phyloP scores from a whole-genome alignment of 1,140 invertebrate genomes.

The Ctenoplectra terminalis region DNA sequence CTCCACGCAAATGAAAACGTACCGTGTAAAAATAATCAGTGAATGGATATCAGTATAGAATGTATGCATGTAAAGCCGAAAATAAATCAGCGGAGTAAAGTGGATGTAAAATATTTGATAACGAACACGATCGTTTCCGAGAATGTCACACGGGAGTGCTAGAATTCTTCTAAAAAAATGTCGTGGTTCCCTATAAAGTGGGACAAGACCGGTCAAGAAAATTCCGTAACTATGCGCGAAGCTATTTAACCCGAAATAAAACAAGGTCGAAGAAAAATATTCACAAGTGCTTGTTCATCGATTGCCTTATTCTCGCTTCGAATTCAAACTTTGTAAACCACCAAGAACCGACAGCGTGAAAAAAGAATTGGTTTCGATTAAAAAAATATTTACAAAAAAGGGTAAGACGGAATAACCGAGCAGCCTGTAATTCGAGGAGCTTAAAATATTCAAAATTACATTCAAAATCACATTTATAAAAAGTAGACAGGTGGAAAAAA shows the following conservation, averaged over 20 bases:
- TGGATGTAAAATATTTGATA: conserved; percentile 13
- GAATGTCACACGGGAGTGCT: background rate
- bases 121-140: background rate
- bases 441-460: background rate
- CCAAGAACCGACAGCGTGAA: no score
- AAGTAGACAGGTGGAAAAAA: background rate
- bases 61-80: background rate
- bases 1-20: no score
- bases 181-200: background rate
- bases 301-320: background rate
- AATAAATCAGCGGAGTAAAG: background rate
- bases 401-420: background rate
- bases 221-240: background rate
- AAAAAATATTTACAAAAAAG: background rate
- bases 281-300: background rate
- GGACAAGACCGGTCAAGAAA: conserved; percentile 4
- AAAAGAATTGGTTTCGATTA: background rate
- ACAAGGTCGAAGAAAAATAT: conserved; percentile 12
- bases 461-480: no score
- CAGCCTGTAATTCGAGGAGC: background rate
- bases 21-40: background rate
- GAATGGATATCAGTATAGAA: background rate
- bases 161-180: background rate
- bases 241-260: conserved; percentile 18
- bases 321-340: background rate